Conservation (phyloP, 2,113 vertebrate species). For the Melanerpes aurifrons region DNA sequence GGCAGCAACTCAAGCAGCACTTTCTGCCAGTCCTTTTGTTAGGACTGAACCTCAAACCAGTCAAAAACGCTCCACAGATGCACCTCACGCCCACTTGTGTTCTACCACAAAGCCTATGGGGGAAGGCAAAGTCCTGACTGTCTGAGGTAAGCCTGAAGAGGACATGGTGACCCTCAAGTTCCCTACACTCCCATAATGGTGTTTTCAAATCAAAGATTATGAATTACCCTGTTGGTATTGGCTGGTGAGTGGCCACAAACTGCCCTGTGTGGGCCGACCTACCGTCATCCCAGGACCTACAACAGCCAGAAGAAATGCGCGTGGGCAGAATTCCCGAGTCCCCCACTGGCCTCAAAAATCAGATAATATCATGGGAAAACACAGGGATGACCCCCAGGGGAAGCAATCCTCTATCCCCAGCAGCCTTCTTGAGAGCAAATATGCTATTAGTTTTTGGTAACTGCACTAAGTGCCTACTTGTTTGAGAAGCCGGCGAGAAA, state of each 20-base stretch:
- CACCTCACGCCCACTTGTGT: background rate
- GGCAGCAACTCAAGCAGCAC: background rate
- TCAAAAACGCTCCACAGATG: background rate
- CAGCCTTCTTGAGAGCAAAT: background rate
- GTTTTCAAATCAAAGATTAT: background rate
- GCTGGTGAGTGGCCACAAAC: background rate
- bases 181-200: background rate
- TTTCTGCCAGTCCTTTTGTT: background rate
- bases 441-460: background rate
- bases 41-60: background rate
- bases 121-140: background rate
- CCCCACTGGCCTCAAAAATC: slow-evolving; percentile 28
- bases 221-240: background rate
- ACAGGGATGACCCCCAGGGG: background rate
- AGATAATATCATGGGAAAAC: slow-evolving; percentile 63
- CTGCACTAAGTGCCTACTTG: background rate
- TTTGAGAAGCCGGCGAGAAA: background rate
- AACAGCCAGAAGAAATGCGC: slow-evolving; percentile 34
- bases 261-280: background rate
- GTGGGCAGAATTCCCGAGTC: slow-evolving; percentile 39
- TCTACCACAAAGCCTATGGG: background rate
- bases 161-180: background rate
- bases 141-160: background rate
- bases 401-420: background rate
- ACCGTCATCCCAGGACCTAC: slow-evolving; percentile 3